These are phyloP conservation scores for Adrianichthys oophorus DNA, from an alignment of 2,797 vertebrate genomes.

Conservation along the genomic window DNA sequence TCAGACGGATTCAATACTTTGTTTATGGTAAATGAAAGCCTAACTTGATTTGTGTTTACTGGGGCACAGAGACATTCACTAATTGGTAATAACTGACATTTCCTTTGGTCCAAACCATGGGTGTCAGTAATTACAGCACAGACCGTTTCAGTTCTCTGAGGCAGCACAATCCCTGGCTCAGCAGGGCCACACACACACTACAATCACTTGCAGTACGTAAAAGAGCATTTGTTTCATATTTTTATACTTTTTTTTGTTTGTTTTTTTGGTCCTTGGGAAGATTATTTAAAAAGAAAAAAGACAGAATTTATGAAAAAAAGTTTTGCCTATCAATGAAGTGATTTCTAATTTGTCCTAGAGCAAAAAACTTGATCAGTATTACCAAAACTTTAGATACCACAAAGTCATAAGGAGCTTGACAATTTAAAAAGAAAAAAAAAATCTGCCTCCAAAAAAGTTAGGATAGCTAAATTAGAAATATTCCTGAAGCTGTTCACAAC, in stretches of 20 bases:
- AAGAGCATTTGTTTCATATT: conserved; percentile 7
- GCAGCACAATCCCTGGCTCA: conserved; percentile 37
- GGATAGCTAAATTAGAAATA: conserved; percentile 29
- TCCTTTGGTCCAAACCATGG: conserved; percentile 42
- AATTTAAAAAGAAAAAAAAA: neutral
- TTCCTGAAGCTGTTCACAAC: conserved; percentile 51
- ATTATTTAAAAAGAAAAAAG: too few relatives aligned
- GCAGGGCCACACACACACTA: conserved; percentile 30
- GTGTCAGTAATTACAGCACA: conserved; percentile 53
- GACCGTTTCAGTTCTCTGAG: conserved; percentile 31
- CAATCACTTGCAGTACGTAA: conserved; percentile 42
- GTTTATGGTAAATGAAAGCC: conserved; percentile 73
- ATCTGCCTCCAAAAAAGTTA: conserved; percentile 22
- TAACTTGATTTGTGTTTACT: conserved; percentile 82
- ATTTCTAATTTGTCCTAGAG: too few relatives aligned
- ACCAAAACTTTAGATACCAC: too few relatives aligned
- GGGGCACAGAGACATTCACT: conserved; percentile 11
- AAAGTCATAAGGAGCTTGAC: too few relatives aligned
- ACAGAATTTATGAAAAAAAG: too few relatives aligned
- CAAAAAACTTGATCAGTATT: too few relatives aligned
- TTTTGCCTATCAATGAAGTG: too few relatives aligned
- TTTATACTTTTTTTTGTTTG: neutral
- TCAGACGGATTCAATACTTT: neutral
- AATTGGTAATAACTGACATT: conserved; percentile 30
- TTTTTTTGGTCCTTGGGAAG: too few relatives aligned